These are phyloP conservation scores for Opisthocomus hoazin DNA, from an alignment of 2,113 vertebrate genomes.

Conservation along the genomic window DNA sequence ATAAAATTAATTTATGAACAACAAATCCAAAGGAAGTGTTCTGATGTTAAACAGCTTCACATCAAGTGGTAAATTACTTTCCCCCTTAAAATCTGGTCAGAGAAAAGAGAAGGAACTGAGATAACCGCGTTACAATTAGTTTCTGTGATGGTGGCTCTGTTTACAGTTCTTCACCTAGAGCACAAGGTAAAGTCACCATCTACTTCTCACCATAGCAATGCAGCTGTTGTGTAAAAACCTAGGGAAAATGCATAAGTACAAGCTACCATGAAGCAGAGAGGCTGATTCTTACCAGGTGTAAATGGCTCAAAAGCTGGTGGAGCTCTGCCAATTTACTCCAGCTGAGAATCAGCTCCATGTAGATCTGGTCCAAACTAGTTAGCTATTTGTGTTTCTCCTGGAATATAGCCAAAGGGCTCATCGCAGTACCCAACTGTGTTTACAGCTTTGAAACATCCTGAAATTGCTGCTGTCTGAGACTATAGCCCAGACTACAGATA, in stretches of 20 bases:
- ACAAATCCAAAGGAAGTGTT: not conserved
- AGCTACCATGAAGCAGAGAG: not conserved
- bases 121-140: not conserved
- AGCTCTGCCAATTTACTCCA: constrained; percentile 20
- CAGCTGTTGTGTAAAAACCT: not conserved
- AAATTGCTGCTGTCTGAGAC: constrained; percentile 40
- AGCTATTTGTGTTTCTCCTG: constrained; percentile 38
- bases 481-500: not conserved
- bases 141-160: not conserved
- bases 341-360: not conserved
- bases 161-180: not conserved
- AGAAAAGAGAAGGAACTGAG: not conserved
- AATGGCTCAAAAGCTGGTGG: not conserved
- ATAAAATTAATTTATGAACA: not conserved
- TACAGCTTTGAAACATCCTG: constrained; percentile 48
- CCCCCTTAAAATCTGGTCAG: not conserved
- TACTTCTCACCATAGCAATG: not conserved
- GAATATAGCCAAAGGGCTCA: constrained; percentile 17
- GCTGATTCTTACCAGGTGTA: not conserved
- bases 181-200: not conserved
- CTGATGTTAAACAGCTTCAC: not conserved
- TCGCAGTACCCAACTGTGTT: constrained; percentile 33
- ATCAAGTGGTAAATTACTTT: not conserved
- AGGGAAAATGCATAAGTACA: not conserved
- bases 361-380: not conserved